phyloP scores from a whole-genome alignment of 2,888 invertebrate species.

The Limnephilus auricula region DNA sequence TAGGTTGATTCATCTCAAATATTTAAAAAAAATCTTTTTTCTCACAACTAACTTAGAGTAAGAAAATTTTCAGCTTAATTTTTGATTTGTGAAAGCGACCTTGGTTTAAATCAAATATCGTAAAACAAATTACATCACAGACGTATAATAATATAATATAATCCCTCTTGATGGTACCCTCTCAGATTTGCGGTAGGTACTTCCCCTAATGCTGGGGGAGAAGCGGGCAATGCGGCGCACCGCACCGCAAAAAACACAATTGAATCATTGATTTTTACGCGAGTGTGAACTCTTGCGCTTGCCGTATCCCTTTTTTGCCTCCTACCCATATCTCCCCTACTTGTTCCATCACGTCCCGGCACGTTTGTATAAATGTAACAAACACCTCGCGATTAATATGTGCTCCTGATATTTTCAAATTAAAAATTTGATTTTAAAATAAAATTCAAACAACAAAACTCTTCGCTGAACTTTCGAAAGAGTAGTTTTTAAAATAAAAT shows the following conservation, averaged over 20 bases:
- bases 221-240: conserved; percentile 60
- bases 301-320: conserved; percentile 45
- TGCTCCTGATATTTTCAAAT: conserved; percentile 25
- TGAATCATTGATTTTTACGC: conserved; percentile 67
- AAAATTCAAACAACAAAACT: too few relatives aligned
- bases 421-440: not conserved
- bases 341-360: conserved; percentile 34
- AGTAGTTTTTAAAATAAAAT: too few relatives aligned
- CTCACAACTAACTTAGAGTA: not conserved
- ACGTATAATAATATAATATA: conserved; percentile 3
- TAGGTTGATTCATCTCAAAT: too few relatives aligned
- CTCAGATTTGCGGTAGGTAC: conserved; percentile 46
- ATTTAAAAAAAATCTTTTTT: too few relatives aligned
- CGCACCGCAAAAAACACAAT: conserved; percentile 65
- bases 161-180: conserved; percentile 34
- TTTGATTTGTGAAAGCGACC: not conserved
- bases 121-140: conserved; percentile 35
- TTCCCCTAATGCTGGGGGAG: conserved; percentile 54
- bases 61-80: not conserved
- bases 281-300: conserved; percentile 65
- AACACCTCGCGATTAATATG: conserved; percentile 39
- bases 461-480: too few relatives aligned
- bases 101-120: not conserved
- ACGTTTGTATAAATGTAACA: conserved; percentile 24
- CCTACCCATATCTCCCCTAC: conserved; percentile 42